Evolutionary conservation across 2,797 vertebrate species (phyloP).

Genomic region (Malacoraja senta): DNA sequence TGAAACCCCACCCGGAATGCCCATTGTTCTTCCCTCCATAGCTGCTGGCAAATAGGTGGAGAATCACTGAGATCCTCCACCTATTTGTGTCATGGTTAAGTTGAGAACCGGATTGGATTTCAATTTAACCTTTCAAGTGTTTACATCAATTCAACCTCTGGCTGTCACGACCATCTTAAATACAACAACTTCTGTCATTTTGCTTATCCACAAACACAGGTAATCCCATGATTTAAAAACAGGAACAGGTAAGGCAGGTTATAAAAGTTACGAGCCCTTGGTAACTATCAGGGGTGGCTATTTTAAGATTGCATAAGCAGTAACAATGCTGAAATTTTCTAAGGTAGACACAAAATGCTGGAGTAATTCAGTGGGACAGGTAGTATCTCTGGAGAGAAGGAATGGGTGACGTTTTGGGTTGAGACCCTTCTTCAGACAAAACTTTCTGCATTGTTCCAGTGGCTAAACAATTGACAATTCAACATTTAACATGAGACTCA

Average conservation of each 20-base stretch:
- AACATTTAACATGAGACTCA: background rate
- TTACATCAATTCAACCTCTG: background rate
- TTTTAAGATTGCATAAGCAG: background rate
- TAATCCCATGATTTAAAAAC: background rate
- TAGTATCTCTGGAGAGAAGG: too few species aligned
- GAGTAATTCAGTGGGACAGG: too few species aligned
- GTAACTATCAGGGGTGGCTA: background rate
- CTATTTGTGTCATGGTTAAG: too few species aligned
- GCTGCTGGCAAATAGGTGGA: too few species aligned
- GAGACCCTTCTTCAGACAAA: too few species aligned
- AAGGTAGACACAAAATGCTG: too few species aligned
- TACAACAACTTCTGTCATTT: background rate
- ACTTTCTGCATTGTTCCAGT: background rate
- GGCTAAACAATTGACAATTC: background rate
- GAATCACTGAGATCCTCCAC: too few species aligned
- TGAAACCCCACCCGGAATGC: too few species aligned
- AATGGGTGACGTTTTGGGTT: too few species aligned
- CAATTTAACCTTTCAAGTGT: background rate
- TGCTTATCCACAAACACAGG: background rate
- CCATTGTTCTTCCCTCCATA: too few species aligned
- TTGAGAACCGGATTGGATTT: background rate
- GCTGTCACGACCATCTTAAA: background rate
- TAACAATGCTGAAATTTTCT: background rate
- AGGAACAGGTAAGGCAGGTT: background rate
- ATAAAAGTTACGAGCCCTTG: background rate